Evolutionary conservation across 2,797 vertebrate species (phyloP).

Genomic region (Tamandua tetradactyla): DNA sequence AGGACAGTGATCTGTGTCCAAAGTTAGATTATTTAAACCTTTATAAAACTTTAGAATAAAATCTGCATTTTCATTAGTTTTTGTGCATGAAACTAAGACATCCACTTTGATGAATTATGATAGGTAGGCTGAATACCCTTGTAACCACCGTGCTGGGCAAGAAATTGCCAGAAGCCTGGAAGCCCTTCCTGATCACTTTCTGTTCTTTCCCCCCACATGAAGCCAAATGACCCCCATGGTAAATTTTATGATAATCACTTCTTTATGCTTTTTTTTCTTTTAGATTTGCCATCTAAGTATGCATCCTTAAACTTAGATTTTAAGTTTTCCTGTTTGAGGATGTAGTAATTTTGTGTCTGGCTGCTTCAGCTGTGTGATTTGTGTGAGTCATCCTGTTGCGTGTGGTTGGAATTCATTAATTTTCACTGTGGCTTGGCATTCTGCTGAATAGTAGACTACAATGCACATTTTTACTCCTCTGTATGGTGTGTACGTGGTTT

Average conservation of each 20-base stretch:
- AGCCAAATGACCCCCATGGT: neutral
- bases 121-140: neutral
- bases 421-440: slow-evolving; percentile 24
- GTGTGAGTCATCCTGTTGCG: neutral
- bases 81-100: neutral
- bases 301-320: neutral
- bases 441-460: neutral
- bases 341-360: neutral
- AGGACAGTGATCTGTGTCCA: neutral
- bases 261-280: neutral
- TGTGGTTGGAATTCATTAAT: neutral
- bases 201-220: neutral
- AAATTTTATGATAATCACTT: neutral
- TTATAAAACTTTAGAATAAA: neutral
- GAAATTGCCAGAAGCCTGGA: neutral
- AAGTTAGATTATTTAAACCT: neutral
- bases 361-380: neutral
- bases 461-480: neutral
- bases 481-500: neutral
- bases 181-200: fast-evolving
- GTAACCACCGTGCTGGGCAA: neutral
- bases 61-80: too few relatives aligned
- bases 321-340: neutral
- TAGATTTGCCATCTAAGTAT: neutral
- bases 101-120: neutral